These are phyloP conservation scores for Lagopus muta DNA, from an alignment of 2,113 vertebrate species.

Conservation along the genomic window DNA sequence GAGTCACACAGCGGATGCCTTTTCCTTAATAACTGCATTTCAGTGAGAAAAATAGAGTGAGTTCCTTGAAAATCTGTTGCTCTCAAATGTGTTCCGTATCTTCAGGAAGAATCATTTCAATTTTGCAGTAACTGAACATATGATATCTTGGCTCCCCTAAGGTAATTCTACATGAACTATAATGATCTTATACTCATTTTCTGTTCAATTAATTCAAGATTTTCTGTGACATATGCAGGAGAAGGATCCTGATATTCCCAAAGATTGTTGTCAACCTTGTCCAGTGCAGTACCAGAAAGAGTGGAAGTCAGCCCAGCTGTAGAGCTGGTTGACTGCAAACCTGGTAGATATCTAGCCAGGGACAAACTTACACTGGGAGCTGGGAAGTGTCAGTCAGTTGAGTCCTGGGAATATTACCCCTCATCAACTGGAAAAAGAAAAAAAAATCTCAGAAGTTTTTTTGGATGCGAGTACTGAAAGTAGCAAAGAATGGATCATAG, in stretches of 20 bases:
- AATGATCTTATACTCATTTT: constrained; percentile 1
- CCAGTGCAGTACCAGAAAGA: not conserved
- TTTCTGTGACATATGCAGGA: not conserved
- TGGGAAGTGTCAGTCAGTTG: not conserved
- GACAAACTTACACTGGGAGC: not conserved
- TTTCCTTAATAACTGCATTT: not conserved
- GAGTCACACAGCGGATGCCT: not conserved
- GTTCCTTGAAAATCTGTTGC: not conserved
- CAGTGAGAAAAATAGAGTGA: not conserved
- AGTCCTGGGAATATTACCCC: not conserved
- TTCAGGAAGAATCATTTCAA: not conserved
- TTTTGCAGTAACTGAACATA: not conserved
- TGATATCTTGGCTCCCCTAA: not conserved
- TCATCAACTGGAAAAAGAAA: not conserved
- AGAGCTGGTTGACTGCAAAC: not conserved
- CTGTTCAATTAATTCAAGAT: constrained; percentile 31
- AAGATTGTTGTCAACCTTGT: not conserved
- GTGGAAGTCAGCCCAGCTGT: not conserved
- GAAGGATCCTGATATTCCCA: not conserved
- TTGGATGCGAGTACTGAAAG: not conserved
- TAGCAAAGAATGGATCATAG: not conserved
- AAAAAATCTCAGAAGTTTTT: not conserved
- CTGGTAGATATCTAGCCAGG: not conserved
- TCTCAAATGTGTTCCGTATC: not conserved
- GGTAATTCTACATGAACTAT: not conserved